Evolutionary conservation across 2,113 vertebrate genomes (phyloP).

Genomic region (Garra rufa): DNA sequence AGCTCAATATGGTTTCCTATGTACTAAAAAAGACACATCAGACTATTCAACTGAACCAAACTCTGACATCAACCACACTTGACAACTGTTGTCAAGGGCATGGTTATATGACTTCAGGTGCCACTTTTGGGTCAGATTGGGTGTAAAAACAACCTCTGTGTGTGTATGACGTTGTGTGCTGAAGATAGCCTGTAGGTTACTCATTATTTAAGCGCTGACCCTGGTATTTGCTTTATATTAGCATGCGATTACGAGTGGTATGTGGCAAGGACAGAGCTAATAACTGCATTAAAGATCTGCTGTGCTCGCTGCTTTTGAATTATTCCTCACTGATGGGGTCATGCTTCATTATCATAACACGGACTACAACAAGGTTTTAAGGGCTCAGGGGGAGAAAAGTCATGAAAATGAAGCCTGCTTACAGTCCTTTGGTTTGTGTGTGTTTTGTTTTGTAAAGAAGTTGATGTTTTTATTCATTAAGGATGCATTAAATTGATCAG

Average conservation of each 20-base stretch:
- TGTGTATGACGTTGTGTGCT: background rate
- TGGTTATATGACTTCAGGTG: background rate
- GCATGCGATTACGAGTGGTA: background rate
- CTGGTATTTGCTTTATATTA: constrained; percentile 23
- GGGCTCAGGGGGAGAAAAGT: background rate
- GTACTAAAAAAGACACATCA: background rate
- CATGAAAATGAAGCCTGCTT: background rate
- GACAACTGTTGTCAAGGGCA: background rate
- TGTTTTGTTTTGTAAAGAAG: no score
- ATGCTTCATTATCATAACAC: constrained; percentile 1
- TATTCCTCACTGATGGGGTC: background rate
- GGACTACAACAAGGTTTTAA: background rate
- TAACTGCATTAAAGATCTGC: constrained; percentile 4
- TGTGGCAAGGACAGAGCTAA: background rate
- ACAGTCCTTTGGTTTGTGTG: no score
- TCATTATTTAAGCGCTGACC: constrained; percentile 38
- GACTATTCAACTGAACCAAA: no score
- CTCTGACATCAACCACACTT: no score
- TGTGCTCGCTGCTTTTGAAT: background rate
- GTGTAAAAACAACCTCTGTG: background rate
- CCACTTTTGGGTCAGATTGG: background rate
- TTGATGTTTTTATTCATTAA: background rate
- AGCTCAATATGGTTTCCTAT: no score
- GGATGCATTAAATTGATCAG: background rate
- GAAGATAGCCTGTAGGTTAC: background rate